Evolutionary conservation across 2,797 vertebrate genomes (phyloP).

Genomic region (Acanthurus lineatus): DNA sequence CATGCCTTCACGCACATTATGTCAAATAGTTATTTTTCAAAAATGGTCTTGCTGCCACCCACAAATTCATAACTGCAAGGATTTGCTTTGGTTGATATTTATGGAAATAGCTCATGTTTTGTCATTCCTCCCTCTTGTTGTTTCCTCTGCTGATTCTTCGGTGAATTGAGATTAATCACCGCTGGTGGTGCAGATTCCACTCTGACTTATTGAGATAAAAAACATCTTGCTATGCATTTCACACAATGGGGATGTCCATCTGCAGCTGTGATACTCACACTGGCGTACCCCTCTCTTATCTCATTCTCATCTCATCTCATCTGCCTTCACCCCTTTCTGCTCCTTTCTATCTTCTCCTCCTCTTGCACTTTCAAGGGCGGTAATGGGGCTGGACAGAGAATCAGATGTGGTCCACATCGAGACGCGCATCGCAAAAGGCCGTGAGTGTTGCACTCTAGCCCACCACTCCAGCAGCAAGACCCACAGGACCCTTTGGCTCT

Average conservation of each 20-base stretch:
- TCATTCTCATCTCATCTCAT: constrained; percentile 32
- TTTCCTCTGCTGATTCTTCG: constrained; percentile 52
- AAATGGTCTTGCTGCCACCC: constrained; percentile 37
- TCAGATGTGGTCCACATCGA: constrained; percentile 96
- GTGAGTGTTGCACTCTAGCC: constrained; percentile 86
- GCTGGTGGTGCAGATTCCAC: constrained; percentile 34
- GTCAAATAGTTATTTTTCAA: constrained; percentile 63
- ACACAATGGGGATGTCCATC: constrained; percentile 53
- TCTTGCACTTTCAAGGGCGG: constrained; percentile 87
- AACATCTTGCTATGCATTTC: constrained; percentile 45
- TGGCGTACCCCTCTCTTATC: constrained; percentile 36
- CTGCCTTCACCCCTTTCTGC: constrained; percentile 38
- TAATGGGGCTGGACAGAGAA: constrained; percentile 94
- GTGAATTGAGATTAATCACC: constrained; percentile 73
- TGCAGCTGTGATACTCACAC: constrained; percentile 37
- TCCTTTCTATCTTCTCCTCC: constrained; percentile 52
- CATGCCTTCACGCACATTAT: constrained; percentile 49
- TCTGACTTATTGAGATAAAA: constrained; percentile 60
- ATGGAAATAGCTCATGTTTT: constrained; percentile 52
- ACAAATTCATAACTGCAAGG: constrained; percentile 47
- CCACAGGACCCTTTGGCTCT: constrained; percentile 75
- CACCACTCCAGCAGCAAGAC: constrained; percentile 51
- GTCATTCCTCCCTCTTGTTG: constrained; percentile 28
- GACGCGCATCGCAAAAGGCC: constrained; percentile 91
- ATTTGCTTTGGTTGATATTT: constrained; percentile 57